These are phyloP conservation scores for Sebastes alutus DNA, from an alignment of 2,797 vertebrate species.

Conservation along the genomic window DNA sequence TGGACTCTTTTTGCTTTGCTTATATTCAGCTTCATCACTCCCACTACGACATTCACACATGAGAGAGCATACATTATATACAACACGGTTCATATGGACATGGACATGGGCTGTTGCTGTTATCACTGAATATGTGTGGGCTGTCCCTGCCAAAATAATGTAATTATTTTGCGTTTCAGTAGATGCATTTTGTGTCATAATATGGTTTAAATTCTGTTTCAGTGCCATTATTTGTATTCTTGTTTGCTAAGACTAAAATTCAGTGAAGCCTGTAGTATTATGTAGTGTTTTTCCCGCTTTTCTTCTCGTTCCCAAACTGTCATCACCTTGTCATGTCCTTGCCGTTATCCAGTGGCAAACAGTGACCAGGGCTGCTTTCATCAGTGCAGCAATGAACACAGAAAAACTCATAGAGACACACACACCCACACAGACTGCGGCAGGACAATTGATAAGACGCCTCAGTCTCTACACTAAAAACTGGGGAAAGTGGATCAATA, in stretches of 20 bases:
- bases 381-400: background rate
- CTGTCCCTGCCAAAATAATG: background rate
- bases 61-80: background rate
- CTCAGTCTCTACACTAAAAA: background rate
- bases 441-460: background rate
- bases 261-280: background rate
- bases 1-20: background rate
- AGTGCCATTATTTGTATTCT: background rate
- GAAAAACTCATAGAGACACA: background rate
- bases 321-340: constrained; percentile 17
- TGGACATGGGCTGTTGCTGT: background rate
- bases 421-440: background rate
- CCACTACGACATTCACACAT: background rate
- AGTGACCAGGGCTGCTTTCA: background rate
- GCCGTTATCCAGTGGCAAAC: background rate
- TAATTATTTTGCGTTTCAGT: background rate
- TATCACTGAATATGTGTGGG: no score
- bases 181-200: background rate
- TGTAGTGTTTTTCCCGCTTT: background rate
- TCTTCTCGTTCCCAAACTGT: background rate
- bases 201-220: background rate
- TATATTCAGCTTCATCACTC: background rate
- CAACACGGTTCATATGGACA: background rate
- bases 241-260: background rate
- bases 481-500: background rate